phyloP scores from a whole-genome alignment of 1,140 invertebrate species.

The Macrotrachela quadricornifera region DNA sequence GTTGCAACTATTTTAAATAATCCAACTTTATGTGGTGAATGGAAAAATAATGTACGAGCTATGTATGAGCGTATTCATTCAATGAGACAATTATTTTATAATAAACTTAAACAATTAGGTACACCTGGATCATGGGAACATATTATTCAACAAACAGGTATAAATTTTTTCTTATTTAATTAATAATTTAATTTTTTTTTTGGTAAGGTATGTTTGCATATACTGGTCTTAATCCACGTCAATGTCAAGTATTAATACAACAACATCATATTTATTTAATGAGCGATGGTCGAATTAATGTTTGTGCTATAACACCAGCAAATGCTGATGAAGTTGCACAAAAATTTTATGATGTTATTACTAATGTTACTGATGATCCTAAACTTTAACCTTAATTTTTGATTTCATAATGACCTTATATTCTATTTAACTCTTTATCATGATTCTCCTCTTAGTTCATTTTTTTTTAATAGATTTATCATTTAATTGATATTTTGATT shows the following conservation, averaged over 20 bases:
- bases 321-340: constrained; percentile 78
- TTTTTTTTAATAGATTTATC: no score
- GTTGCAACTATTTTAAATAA: constrained; percentile 63
- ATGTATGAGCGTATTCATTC: constrained; percentile 74
- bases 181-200: no score
- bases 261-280: constrained; percentile 51
- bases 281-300: constrained; percentile 69
- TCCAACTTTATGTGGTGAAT: constrained; percentile 52
- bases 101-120: constrained; percentile 47
- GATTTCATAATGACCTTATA: no score
- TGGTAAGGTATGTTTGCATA: constrained; percentile 92
- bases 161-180: no score
- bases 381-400: no score
- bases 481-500: no score
- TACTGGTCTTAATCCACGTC: constrained; percentile 72
- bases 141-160: constrained; percentile 72
- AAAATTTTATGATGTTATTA: constrained; percentile 57
- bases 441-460: no score
- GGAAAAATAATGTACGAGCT: constrained; percentile 54
- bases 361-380: constrained; percentile 11
- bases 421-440: no score
- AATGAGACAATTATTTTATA: constrained; percentile 58
- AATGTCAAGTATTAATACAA: constrained; percentile 8
- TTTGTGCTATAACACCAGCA: constrained; percentile 64
- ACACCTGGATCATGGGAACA: constrained; percentile 87